Conservation (phyloP, 1,140 invertebrate species). For the Bombyx mandarina region DNA sequence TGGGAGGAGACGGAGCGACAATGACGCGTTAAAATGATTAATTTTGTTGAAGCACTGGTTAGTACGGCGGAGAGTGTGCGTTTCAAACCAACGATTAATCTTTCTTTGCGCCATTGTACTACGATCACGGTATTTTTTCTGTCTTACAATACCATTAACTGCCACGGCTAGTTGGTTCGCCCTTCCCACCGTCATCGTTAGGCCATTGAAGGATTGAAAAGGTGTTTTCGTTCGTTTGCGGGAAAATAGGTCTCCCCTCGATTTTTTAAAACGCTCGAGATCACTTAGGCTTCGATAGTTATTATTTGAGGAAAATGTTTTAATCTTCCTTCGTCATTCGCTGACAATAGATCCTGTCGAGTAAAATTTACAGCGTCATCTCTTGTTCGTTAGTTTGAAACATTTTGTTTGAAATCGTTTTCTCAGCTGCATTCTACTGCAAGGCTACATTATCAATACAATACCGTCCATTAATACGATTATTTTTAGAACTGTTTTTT, state of each 20-base stretch:
- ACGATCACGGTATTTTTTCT: conserved; percentile 53
- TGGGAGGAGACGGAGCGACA: conserved; percentile 44
- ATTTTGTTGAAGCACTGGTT: conserved; percentile 45
- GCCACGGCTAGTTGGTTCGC: conserved; percentile 57
- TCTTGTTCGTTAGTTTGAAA: conserved; percentile 42
- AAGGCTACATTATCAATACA: conserved; percentile 7
- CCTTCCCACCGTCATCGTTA: conserved; percentile 38
- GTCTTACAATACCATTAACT: conserved; percentile 66
- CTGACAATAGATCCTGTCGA: conserved; percentile 46
- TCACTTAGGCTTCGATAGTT: conserved; percentile 69
- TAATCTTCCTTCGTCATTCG: conserved; percentile 65
- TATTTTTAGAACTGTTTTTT: too few relatives aligned
- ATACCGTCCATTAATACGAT: too few relatives aligned
- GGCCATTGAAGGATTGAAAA: conserved; percentile 66
- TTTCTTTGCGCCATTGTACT: conserved; percentile 61
- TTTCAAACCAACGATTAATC: conserved; percentile 53
- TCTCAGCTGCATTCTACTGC: conserved; percentile 18
- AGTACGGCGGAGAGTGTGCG: conserved; percentile 38
- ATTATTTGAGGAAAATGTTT: conserved; percentile 58
- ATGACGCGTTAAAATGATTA: conserved; percentile 68
- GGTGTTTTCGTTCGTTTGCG: conserved; percentile 60
- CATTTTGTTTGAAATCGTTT: conserved; percentile 19
- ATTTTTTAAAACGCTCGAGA: conserved; percentile 46
- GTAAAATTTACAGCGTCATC: conserved; percentile 61
- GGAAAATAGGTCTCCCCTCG: conserved; percentile 60